Evolutionary conservation across 2,888 invertebrate species (phyloP), one percentile per base, ranked within the genome.

Genomic region (Imbricaverruca yamaguchii): DNA sequence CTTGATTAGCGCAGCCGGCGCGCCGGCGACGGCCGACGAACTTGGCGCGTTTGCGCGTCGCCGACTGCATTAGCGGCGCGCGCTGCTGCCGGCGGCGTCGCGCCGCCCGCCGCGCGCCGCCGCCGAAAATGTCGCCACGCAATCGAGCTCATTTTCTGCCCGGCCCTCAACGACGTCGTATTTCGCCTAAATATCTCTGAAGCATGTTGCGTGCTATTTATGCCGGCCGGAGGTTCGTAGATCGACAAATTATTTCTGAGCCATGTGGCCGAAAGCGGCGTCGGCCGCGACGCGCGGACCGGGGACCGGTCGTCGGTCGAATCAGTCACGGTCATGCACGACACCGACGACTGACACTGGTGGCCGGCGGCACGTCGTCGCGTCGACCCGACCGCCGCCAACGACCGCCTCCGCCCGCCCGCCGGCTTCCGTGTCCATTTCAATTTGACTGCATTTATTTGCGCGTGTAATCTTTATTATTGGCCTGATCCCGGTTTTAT

Each of bases 401-500:
- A 12, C 18, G 10, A 11, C 74, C n/a, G 23, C 55, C 21, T 23
- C 23, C 23, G 39, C 25, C 39, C 13, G 15, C 15, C 69, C 39
- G 4, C 69, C 39, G 69, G 23, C 69, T 39, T 25, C 39, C 1
- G 69, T 69, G 39, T 69, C 69, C 69, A 69, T 69, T 69, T 39
- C 69, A 69, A 74, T 74, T 55, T 55, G 74, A 21, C 74, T 55
- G 74, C 74, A 74, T 74, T 74, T 74, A 74, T 74, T 74, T 74
- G 74, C 74, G 74, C 74, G 74, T 74, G 74, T 74, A 74, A 74
- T 74, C 74, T 74, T 74, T 74, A 74, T 55, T 74, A 74, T 74
- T 74, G 74, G 74, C 55, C 53, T 74, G 74, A 74, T 74, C 74
- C 74, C 8, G 74, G 74, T 55, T 74, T 74, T 74, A 74, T 74